Conservation (phyloP, 2,888 invertebrate species). For the Amphimallon solstitiale region DNA sequence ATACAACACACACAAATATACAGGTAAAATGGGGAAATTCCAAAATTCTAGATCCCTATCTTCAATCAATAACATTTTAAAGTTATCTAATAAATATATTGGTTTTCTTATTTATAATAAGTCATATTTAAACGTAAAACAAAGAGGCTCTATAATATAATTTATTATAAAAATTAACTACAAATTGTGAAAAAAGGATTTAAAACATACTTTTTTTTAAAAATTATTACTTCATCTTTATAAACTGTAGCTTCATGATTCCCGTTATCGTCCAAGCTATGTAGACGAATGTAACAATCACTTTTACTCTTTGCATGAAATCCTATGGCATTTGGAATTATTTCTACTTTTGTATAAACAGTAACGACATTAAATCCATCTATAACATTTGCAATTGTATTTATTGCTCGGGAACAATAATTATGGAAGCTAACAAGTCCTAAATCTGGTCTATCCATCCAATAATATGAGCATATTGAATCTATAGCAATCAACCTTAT, state of each 20-base stretch:
- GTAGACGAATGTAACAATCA: slow-evolving; percentile 7
- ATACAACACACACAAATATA: too few relatives aligned
- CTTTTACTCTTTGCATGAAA: not conserved
- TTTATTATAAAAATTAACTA: not conserved
- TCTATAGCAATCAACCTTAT: slow-evolving; percentile 65
- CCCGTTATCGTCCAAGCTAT: not conserved
- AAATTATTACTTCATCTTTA: slow-evolving; percentile 2
- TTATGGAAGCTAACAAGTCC: slow-evolving; percentile 26
- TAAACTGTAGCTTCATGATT: not conserved
- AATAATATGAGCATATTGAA: slow-evolving; percentile 65
- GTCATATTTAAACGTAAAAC: too few relatives aligned
- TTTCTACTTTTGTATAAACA: slow-evolving; percentile 28
- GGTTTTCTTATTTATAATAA: too few relatives aligned
- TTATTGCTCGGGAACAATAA: slow-evolving; percentile 26
- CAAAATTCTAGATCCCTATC: too few relatives aligned
- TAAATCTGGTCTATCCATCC: slow-evolving; percentile 52
- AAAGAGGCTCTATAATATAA: too few relatives aligned
- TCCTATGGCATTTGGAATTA: not conserved
- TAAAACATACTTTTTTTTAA: not conserved
- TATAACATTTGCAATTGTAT: slow-evolving; percentile 10
- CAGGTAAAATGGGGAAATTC: too few relatives aligned
- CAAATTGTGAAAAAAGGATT: slow-evolving; percentile 5
- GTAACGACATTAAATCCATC: slow-evolving; percentile 25
- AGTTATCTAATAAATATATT: too few relatives aligned
- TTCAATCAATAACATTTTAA: too few relatives aligned